Base-by-base conservation (phyloP, 2,888 invertebrate species). In the Rhamphomyia laevipes region DNA sequence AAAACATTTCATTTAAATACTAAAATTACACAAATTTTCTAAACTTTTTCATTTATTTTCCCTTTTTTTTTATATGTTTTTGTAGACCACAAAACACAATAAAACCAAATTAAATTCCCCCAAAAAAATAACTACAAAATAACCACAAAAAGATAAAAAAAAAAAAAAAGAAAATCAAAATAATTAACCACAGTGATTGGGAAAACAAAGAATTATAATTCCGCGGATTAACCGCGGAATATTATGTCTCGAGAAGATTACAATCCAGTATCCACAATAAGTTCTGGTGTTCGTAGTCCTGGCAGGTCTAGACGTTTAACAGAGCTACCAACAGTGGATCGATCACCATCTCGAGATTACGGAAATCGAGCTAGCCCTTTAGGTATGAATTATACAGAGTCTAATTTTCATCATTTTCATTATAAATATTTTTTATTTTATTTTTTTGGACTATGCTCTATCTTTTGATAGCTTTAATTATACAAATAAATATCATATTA, bases 301-400 rank as follows among this genome's bases (percentile, higher is more conserved):
- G 76, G 73, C 66, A 74, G 75, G 61, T 64, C 67, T 64, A 76
- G 80, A 74, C 84, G 82, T 71, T 76, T 77, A 65, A 72, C 77
- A 64, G 80, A 80, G 68, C 75, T 89, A 74, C 88, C 89, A 68
- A 88, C 87, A 70, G 88, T 88, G 72, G 89, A 90, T 80, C 83
- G 88, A 70, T 86, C 87, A 72, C 89, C 89, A 70, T 86, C 87
- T 65, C 79, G 88, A 68, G 80, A 78, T 70, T 86, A 87, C 75
- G 70, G 69, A 62, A 60, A 67, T 81, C 83, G 77, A 63, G 74
- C 74, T 61, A 74, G 75, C 68, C 75, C 77, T 60, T 62, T 74
- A 66, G 74, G 75, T 68, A 73, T 74, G 54, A 68, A 68, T 4
- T 21, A 27, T 27, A 27, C 23, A 27, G 9, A 4, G 9, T 27